Evolutionary conservation across 1,140 invertebrate species (phyloP), one percentile per base, ranked within the genome.

Genomic region (Solenopsis fugax): DNA sequence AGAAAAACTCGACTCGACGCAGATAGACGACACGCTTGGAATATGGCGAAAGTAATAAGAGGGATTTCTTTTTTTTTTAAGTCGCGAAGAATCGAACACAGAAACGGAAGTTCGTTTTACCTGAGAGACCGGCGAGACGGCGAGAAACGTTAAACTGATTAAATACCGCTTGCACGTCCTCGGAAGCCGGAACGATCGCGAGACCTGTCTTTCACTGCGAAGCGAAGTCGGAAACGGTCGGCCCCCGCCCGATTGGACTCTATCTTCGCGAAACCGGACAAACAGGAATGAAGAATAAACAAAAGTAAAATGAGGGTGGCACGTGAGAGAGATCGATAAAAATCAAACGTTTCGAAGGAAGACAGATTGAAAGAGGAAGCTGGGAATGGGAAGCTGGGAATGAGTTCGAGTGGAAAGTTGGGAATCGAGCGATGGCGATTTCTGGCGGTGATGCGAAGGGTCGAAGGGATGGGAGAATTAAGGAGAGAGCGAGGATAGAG

Each of bases 351-450:
- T 24, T 3, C 10, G 5, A 69, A 54, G 37, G 56, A 56, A 60
- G 48, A 48, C 9, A 7, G 60, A 65, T 24, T 4, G 41, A 65
- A 77, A 18, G 21, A 80, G 73, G 54, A 64, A 41, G 56, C 4
- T 21, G 52, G 52, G 52, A 54, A 54, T 16, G 41, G 41, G 9
- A 73, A 37, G 72, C 29, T 52, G 16, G n/a, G n/a, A n/a, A n/a
- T 29, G 69, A 62, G 58, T 48, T 29, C 18, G 48, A 82, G 72
- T 71, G 71, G 77, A 73, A 81, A 64, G 58, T 34, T 91, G 80
- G 80, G 90, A 91, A 58, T 88, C 81, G 89, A 29, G 85, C 77
- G 78, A 67, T 52, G 2, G 85, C 77, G 78, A 67, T 52, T 65
- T 24, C 50, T 60, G 62, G 88, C 62, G 77, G 60, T 77, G 67